Percentiles rank a stretch among this genome's conserved stretches.
Evolutionary conservation across 2,888 invertebrate species (phyloP).

Genomic region (Diarsia rubi): DNA sequence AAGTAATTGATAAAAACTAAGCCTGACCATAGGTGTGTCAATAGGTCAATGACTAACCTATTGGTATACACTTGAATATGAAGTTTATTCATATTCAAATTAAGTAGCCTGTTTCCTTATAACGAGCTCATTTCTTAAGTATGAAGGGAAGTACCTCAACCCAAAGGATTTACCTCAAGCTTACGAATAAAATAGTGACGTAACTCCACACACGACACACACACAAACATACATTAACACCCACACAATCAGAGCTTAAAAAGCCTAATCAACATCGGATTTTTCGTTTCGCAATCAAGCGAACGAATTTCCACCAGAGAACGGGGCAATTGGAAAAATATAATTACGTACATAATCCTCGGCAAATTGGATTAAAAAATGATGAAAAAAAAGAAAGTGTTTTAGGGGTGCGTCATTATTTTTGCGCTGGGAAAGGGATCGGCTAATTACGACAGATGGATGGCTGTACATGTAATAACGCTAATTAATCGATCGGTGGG

Average conservation of each 20-base stretch:
- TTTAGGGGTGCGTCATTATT: slow-evolving; percentile 90
- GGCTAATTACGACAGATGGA: slow-evolving; percentile 90
- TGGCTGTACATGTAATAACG: slow-evolving; percentile 88
- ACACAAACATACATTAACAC: slow-evolving; percentile 56
- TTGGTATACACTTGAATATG: background rate
- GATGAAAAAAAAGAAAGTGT: slow-evolving; percentile 88
- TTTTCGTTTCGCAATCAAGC: slow-evolving; percentile 87
- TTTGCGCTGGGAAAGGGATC: slow-evolving; percentile 87
- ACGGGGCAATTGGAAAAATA: slow-evolving; percentile 90
- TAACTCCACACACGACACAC: slow-evolving; percentile 36
- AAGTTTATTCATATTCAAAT: too few species aligned
- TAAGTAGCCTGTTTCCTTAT: slow-evolving; percentile 1
- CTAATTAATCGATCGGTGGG: slow-evolving; percentile 88
- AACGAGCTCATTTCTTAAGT: slow-evolving; percentile 7
- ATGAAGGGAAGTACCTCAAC: slow-evolving; percentile 36
- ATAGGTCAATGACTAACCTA: slow-evolving; percentile 5
- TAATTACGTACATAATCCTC: slow-evolving; percentile 91
- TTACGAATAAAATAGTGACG: slow-evolving; percentile 53
- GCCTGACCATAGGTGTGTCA: too few species aligned
- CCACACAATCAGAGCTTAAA: slow-evolving; percentile 79
- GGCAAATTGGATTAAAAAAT: slow-evolving; percentile 91
- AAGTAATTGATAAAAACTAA: too few species aligned
- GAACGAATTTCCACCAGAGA: slow-evolving; percentile 83
- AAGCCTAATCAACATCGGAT: slow-evolving; percentile 87
- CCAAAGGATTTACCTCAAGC: slow-evolving; percentile 28